These are phyloP conservation scores for Myoxocephalus aenaeus DNA, from an alignment of 2,797 vertebrate genomes.

Conservation along the genomic window DNA sequence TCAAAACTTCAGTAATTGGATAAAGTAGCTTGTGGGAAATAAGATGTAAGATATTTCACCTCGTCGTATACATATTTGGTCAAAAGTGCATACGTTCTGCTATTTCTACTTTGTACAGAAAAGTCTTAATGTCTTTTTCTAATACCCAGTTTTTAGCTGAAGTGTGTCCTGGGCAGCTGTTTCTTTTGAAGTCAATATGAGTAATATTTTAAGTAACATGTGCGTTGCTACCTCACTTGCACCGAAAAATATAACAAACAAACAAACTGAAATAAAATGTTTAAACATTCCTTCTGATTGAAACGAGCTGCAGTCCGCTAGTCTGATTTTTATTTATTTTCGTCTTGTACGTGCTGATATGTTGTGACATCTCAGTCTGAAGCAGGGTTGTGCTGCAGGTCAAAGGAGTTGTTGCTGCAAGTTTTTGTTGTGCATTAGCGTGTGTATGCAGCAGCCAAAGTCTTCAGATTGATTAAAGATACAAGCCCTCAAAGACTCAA, in stretches of 20 bases:
- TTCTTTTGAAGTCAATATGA: neutral
- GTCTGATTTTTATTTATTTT: neutral
- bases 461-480: too few relatives aligned
- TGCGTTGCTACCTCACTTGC: neutral
- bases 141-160: neutral
- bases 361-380: neutral
- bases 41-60: neutral
- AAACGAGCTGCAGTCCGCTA: neutral
- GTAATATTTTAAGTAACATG: neutral
- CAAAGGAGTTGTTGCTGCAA: neutral
- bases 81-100: too few relatives aligned
- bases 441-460: too few relatives aligned
- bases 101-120: too few relatives aligned
- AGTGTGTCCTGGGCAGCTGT: neutral
- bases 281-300: neutral
- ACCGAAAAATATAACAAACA: too few relatives aligned
- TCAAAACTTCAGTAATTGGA: neutral
- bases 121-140: neutral
- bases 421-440: too few relatives aligned
- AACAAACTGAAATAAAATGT: neutral
- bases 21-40: neutral
- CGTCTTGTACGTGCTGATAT: too few relatives aligned
- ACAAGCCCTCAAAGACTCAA: too few relatives aligned
- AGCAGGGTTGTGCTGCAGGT: neutral
- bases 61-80: neutral